Base-by-base conservation (phyloP, 2,888 invertebrate genomes). In the Phragmatobia fuliginosa region DNA sequence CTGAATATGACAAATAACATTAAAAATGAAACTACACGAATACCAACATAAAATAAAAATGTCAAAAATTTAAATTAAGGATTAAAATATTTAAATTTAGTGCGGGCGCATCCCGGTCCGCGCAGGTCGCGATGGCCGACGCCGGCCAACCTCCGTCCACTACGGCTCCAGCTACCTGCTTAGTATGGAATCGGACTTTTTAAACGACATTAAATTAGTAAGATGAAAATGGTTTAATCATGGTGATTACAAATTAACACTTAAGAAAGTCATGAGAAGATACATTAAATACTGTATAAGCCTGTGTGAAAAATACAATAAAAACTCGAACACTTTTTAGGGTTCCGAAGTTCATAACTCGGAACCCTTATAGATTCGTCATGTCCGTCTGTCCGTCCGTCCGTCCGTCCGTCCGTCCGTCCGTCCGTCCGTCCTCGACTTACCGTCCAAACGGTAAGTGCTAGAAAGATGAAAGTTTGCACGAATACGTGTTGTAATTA, bases 51-150 rank as follows among this genome's bases (percentile, higher is more conserved):
- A 95, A 94, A 95, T 95, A 95, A 95, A 95, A 95, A 95, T 94
- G 95, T 94, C 94, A 95, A 94, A 95, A 95, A 94, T 94, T 95
- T 94, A 94, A 95, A 95, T 94, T 95, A 94, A 95, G 94, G 94
- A 94, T 94, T 95, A 94, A 95, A 95, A 94, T 95, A 95, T 95
- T 95, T 90, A 94, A 95, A 95, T 95, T 95, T 95, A 95, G 94
- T 95, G 92, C 94, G 92, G 90, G 88, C 90, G 90, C 87, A 89
- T 91, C 92, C 90, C 89, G 78, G 68, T 66, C 81, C 71, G 75
- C 58, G 73, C 56, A 65, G 90, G 87, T 85, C 90, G 88, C 88
- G 89, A 84, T 83, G 82, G 75, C 79, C 79, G 84, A 83, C 85
- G 86, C 81, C 83, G 80, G 84, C 82, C 84, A 77, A 74, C 75